Evolutionary conservation across 2,797 vertebrate genomes (phyloP), one percentile per base, ranked within the genome.

Genomic region (Gastrophryne carolinensis): DNA sequence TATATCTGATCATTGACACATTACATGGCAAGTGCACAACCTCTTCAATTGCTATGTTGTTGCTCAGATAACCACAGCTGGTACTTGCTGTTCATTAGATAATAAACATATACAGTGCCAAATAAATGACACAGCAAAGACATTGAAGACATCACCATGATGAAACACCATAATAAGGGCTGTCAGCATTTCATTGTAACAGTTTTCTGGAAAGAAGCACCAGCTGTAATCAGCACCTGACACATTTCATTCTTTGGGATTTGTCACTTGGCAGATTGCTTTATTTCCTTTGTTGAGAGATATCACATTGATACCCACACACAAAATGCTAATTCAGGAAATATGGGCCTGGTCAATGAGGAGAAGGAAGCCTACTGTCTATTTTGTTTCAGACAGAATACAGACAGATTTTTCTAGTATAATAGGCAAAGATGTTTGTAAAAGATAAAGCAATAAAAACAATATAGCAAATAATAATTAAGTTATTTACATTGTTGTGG

Each of bases 51-150:
- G 41, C 52, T 56, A 52, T 65, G 75, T 56, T 71, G 58, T 77
- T 56, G 27, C 52, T 1, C 52, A 58, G 75, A 77, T 77, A 77
- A 71, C 50, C 49, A 24, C 30, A 62, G 44, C 67, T 65, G 50
- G 60, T 57, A 70, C 67, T 53, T 77, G 74, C 50, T 64, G 58
- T 64, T 64, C 49, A 44, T 71, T 49, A 65, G 58, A 71, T 77
- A 77, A 77, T 77, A 58, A 49, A 68, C 52, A 72, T 65, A 39
- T 34, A 32, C 53, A 50, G 53, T 39, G 32, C 75, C 61, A 72
- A 66, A 30, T 50, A 78, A 72, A 72, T 72, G 75, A 72, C 75
- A 78, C 68, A 66, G 44, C 68, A 78, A 78, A 78, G 68, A 34
- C 60, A 50, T 53, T 58, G 68, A 78, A 78, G 68, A 58, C 68